Conservation (phyloP, 2,113 vertebrate species). For the Rhinichthys klamathensis region DNA sequence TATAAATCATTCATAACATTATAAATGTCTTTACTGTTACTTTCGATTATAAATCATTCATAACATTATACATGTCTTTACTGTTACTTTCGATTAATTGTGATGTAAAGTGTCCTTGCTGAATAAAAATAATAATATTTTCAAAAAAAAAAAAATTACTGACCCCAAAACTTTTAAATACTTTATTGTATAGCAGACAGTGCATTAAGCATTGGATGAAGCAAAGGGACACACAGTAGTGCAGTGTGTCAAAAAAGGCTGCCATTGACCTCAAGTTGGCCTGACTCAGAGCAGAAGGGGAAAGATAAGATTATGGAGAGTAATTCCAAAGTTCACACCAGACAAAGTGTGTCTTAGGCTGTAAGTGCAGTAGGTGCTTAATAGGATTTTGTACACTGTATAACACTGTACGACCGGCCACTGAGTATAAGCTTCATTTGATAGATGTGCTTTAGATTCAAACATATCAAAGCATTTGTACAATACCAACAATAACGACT, state of each 20-base stretch:
- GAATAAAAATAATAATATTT: no score
- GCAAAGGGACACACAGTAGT: conserved; percentile 22
- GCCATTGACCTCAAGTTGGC: conserved; percentile 20
- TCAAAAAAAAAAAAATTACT: neutral
- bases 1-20: neutral
- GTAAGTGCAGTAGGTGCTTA: conserved; percentile 37
- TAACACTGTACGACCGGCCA: neutral
- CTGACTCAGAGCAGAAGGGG: conserved; percentile 16
- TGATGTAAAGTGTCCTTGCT: no score
- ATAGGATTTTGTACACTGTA: conserved; percentile 23
- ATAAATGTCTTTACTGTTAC: neutral
- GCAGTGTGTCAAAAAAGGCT: conserved; percentile 40
- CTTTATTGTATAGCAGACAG: neutral
- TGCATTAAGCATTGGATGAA: neutral
- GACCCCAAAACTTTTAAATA: neutral
- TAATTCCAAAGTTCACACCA: conserved; percentile 32
- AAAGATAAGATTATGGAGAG: conserved; percentile 54
- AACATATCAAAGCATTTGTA: neutral
- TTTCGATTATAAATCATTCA: no score
- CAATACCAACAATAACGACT: neutral
- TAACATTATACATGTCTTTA: no score
- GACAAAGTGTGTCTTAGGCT: conserved; percentile 51
- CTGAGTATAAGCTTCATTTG: conserved; percentile 4
- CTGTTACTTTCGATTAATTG: neutral
- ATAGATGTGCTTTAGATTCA: no score